These are phyloP conservation scores for Harpalus rubripes DNA, from an alignment of 2,888 invertebrate species.

Conservation along the genomic window DNA sequence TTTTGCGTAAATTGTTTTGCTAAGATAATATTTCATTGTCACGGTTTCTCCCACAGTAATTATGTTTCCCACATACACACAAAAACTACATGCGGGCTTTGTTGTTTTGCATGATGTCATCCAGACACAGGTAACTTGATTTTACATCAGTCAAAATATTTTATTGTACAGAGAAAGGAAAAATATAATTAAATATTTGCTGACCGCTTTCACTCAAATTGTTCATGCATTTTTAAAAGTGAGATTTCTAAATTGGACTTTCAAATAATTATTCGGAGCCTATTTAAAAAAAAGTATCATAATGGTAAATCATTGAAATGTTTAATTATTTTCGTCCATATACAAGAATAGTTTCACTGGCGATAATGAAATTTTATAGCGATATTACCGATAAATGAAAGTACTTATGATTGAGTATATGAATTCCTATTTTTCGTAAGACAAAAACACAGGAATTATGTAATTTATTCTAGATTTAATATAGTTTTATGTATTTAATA, in stretches of 20 bases:
- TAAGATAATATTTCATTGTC: slow-evolving; percentile 23
- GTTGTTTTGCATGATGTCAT: slow-evolving; percentile 22
- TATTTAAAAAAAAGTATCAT: not conserved
- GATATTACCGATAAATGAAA: too few species aligned
- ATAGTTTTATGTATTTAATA: too few species aligned
- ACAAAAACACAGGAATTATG: too few species aligned
- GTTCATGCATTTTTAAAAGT: slow-evolving; percentile 14
- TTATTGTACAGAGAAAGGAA: slow-evolving; percentile 4
- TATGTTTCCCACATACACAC: slow-evolving; percentile 23
- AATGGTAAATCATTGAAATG: not conserved
- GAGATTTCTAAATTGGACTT: slow-evolving; percentile 41
- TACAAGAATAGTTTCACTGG: too few species aligned
- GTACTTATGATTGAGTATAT: too few species aligned
- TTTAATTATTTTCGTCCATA: not conserved
- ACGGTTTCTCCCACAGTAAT: slow-evolving; percentile 18
- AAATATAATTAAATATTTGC: slow-evolving; percentile 27
- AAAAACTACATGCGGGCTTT: slow-evolving; percentile 47
- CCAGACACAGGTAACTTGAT: slow-evolving; percentile 27
- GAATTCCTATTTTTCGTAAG: too few species aligned
- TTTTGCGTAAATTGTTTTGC: not conserved
- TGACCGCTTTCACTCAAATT: slow-evolving; percentile 19
- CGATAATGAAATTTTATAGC: too few species aligned
- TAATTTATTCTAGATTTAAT: too few species aligned
- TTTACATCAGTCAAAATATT: slow-evolving; percentile 13
- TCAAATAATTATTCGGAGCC: slow-evolving; percentile 9